A percentile compares a stretch with the other conserved stretches of the same genome.
phyloP scores from a whole-genome alignment of 2,797 vertebrate species.

The Chloroceryle inda region DNA sequence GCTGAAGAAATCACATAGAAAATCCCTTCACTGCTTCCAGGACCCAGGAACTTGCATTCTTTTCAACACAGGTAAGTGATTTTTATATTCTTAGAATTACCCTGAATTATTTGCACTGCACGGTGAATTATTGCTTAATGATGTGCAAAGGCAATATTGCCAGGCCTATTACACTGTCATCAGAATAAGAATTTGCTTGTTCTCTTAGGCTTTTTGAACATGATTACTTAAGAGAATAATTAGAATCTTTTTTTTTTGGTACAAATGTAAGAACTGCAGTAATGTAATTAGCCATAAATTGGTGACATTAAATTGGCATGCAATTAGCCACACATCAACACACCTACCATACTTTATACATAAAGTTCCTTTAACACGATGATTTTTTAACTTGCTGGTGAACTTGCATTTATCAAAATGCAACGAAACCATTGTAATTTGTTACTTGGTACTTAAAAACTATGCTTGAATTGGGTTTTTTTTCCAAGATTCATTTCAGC shows the following conservation, averaged over 20 bases:
- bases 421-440: background rate
- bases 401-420: background rate
- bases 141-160: background rate
- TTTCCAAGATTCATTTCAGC: background rate
- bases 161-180: background rate
- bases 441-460: background rate
- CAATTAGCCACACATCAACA: background rate
- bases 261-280: background rate
- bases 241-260: background rate
- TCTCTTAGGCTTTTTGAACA: background rate
- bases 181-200: background rate
- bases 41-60: background rate
- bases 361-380: background rate
- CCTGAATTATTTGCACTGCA: background rate
- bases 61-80: background rate
- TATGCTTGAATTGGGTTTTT: background rate
- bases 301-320: background rate
- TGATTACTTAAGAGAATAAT: background rate
- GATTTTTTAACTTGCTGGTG: background rate
- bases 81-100: background rate
- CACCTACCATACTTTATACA: background rate
- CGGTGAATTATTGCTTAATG: background rate
- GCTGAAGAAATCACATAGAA: background rate
- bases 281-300: background rate
- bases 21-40: background rate